Evolutionary conservation across 2,797 vertebrate genomes (phyloP), one percentile per base, ranked within the genome.

Genomic region (Acrossocheilus fasciatus): DNA sequence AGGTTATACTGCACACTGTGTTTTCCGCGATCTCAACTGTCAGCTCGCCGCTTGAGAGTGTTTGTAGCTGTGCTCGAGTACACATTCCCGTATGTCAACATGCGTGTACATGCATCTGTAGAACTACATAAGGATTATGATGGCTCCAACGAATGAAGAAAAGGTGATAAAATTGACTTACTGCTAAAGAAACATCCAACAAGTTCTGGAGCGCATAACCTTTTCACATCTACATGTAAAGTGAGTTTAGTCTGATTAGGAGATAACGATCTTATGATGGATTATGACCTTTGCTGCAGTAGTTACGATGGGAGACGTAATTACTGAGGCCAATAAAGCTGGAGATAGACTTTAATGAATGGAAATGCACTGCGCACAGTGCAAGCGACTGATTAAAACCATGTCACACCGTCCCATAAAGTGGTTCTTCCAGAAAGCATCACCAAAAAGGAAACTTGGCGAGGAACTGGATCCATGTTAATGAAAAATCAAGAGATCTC

Each of bases 231-330:
- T 54, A 87, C 73, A 75, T 79, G 41, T 50, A 82, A 90, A 92
- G 92, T 93, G 92, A 92, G 93, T 93, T 92, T 92, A 92, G 88
- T 84, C 77, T 86, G 87, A 85, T 95, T 93, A 94, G 92, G 90
- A 91, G 92, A 93, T 94, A 95, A 95, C 93, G 92, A 94, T 94
- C 93, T 93, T 91, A 92, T 93, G 94, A 95, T 95, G 93, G 93
- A 95, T 95, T 92, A 92, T 95, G 95, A 96, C 95, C 95, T 95
- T 95, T 94, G 89, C 92, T 91, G 92, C 92, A 90, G 88, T 92
- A 93, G 94, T 95, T 94, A 93, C 92, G 92, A 93, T 93, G 93
- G 91, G 92, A 94, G 92, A 95, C 94, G 94, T 95, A 95, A 95
- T 95, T 96, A 95, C 92, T 50, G 89, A 92, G 92, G 89, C 91